Evolutionary conservation across 2,113 vertebrate genomes (phyloP).

Genomic region (Grus americana): DNA sequence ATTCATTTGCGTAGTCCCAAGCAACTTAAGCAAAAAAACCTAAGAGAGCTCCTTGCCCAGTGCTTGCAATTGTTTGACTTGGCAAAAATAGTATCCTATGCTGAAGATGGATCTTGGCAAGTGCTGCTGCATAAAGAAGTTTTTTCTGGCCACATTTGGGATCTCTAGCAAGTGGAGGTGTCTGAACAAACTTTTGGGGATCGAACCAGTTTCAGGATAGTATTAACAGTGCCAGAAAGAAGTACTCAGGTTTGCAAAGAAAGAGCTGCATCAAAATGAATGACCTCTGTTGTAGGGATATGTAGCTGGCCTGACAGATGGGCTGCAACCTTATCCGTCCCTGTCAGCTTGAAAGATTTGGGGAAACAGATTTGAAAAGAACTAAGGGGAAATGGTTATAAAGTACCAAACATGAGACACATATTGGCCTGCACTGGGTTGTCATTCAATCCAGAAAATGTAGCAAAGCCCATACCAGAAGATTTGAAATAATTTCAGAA

Average conservation of each 20-base stretch:
- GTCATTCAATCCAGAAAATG: not conserved
- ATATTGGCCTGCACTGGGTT: not conserved
- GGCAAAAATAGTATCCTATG: not conserved
- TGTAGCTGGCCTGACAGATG: not conserved
- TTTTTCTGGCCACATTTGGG: not conserved
- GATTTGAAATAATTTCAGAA: not conserved
- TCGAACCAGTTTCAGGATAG: not conserved
- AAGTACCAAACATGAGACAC: not conserved
- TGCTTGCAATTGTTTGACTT: not conserved
- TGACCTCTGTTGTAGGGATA: not conserved
- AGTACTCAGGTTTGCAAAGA: not conserved
- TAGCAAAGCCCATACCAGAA: not conserved
- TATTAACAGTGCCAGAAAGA: not conserved
- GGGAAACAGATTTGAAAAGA: not conserved
- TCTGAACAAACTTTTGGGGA: not conserved
- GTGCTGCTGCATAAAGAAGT: not conserved
- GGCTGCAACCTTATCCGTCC: not conserved
- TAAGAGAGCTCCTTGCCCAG: not conserved
- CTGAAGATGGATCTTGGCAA: not conserved
- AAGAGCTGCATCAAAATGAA: not conserved
- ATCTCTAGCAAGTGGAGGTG: not conserved
- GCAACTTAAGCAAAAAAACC: not conserved
- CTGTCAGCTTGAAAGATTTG: not conserved
- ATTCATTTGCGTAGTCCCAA: not conserved
- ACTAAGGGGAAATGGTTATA: not conserved